These are phyloP conservation scores for Etheostoma perlongum DNA, from an alignment of 2,797 vertebrate species.

Conservation along the genomic window DNA sequence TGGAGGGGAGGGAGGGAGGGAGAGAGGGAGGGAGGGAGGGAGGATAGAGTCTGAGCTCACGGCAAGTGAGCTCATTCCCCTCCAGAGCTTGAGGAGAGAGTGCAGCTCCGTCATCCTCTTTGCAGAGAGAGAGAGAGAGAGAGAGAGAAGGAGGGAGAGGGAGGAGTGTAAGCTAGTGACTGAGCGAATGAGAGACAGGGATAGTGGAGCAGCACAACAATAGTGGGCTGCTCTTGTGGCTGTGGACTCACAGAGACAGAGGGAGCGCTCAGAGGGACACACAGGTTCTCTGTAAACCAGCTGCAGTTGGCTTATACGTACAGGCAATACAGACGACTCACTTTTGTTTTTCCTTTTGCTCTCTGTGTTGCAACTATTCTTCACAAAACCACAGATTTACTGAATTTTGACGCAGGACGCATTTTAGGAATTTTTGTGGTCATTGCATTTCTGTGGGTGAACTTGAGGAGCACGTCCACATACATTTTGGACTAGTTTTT, in stretches of 20 bases:
- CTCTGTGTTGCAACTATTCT: constrained; percentile 38
- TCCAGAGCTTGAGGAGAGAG: constrained; percentile 74
- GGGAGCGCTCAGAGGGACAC: constrained; percentile 73
- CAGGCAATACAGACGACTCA: constrained; percentile 38
- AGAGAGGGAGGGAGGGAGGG: constrained; percentile 28
- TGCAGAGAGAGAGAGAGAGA: constrained; percentile 65
- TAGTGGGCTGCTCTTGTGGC: constrained; percentile 85
- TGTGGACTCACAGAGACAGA: constrained; percentile 79
- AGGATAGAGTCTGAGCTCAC: constrained; percentile 79
- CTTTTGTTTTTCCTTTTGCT: constrained; percentile 33
- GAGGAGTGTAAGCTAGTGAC: constrained; percentile 69
- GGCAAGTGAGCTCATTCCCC: constrained; percentile 90
- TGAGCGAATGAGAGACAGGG: constrained; percentile 74
- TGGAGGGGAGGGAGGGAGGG: constrained; percentile 25
- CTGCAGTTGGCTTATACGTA: constrained; percentile 68
- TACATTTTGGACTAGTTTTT: constrained; percentile 65
- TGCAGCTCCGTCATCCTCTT: constrained; percentile 74
- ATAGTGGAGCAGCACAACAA: constrained; percentile 83
- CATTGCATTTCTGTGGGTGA: constrained; percentile 44
- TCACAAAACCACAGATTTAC: constrained; percentile 49
- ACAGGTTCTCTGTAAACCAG: constrained; percentile 69
- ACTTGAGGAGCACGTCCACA: constrained; percentile 55
- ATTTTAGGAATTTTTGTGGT: constrained; percentile 70
- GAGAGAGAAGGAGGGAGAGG: constrained; percentile 64
- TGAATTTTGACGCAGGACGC: constrained; percentile 47